phyloP scores from a whole-genome alignment of 2,888 invertebrate species.

The Heliconius ismenius region DNA sequence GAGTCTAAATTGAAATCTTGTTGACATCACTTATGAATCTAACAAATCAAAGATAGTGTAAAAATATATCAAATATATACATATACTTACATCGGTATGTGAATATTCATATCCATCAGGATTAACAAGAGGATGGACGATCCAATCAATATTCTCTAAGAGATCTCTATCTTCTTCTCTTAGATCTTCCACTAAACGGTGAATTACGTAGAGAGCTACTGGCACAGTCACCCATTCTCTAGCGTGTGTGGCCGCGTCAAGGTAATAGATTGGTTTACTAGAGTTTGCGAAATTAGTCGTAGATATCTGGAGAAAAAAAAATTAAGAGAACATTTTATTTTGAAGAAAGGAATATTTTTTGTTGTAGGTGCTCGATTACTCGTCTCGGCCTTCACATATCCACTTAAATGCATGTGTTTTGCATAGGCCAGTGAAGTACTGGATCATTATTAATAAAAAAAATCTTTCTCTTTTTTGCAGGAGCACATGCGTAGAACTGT shows the following conservation, averaged over 20 bases:
- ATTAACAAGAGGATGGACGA: constrained; percentile 84
- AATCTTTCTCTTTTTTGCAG: too few relatives aligned
- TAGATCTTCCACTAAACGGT: constrained; percentile 80
- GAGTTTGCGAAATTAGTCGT: constrained; percentile 67
- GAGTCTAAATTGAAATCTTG: too few relatives aligned
- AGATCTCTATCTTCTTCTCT: constrained; percentile 65
- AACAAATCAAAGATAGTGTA: too few relatives aligned
- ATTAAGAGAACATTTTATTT: background rate
- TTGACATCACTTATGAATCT: too few relatives aligned
- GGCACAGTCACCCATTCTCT: constrained; percentile 86
- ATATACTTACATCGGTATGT: constrained; percentile 60
- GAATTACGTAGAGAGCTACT: constrained; percentile 81
- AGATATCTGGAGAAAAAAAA: constrained; percentile 74
- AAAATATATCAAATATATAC: too few relatives aligned
- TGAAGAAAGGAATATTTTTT: too few relatives aligned
- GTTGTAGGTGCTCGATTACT: too few relatives aligned
- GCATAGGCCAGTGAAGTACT: too few relatives aligned
- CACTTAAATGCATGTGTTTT: too few relatives aligned
- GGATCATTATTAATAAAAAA: too few relatives aligned
- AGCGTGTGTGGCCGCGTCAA: constrained; percentile 84
- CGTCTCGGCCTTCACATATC: too few relatives aligned
- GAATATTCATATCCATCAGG: constrained; percentile 88
- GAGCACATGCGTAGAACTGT: too few relatives aligned
- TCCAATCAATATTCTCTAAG: constrained; percentile 84
- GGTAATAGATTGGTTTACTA: constrained; percentile 76